Evolutionary conservation across 2,888 invertebrate genomes (phyloP), one percentile per base, ranked within the genome.

Genomic region (Listrodromus nycthemerus): DNA sequence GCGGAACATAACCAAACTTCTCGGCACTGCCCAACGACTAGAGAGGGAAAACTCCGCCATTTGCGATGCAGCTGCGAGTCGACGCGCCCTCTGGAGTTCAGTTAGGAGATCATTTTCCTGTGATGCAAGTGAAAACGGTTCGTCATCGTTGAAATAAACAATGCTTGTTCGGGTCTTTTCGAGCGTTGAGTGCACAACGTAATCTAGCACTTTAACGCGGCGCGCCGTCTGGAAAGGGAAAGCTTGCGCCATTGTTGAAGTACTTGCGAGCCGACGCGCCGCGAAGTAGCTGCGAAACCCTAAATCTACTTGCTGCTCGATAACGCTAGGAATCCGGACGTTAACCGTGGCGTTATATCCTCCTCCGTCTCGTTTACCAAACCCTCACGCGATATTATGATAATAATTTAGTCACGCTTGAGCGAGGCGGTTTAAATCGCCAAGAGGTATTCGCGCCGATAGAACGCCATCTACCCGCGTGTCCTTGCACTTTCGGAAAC

Each of bases 351-450:
- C 75, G 41, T 81, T 70, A 71, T 66, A 69, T 66, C 70, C 45
- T 63, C 30, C 73, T 45, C 65, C 73, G 74, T 71, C 52, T 70
- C 52, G 66, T 30, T 71, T 76, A 80, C 65, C 69, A 30, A 81
- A 81, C 81, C 81, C 70, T 78, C 30, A 16, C 58, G 75, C 81
- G 84, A 84, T 84, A 84, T 84, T 84, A 84, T 84, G 78, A 84
- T 84, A 84, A 84, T 84, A 84, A 84, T 84, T 84, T 84, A 84
- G 84, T 84, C 81, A 79, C 81, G 81, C 74, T 77, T 58, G 69
- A 81, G 81, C 33, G 74, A 61, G 45, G 52, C 41, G 81, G 69
- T 78, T 74, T 61, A 73, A 78, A 84, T 78, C 81, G 69, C 78
- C 70, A 48, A 78, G 80, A 84, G 84, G 84, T 84, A 84, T 84